phyloP scores from a whole-genome alignment of 2,113 vertebrate genomes.

The Leptobrachium leishanense region DNA sequence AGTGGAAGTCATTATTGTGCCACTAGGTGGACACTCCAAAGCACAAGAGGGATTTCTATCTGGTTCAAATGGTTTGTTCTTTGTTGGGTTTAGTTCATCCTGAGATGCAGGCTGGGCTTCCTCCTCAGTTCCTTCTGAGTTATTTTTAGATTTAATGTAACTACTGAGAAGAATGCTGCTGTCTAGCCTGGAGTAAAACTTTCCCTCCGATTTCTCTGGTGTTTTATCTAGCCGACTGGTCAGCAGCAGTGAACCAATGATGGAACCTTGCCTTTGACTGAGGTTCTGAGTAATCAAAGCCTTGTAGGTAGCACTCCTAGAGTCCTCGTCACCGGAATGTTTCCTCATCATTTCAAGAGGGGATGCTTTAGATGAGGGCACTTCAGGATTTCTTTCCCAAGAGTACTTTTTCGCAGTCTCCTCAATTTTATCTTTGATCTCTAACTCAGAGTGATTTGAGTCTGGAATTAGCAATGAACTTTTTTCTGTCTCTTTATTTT shows the following conservation, averaged over 20 bases:
- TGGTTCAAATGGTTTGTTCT: background rate
- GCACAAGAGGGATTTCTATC: too few species aligned
- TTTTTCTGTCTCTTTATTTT: conserved; percentile 52
- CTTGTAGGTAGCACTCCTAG: conserved; percentile 25
- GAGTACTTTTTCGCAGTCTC: background rate
- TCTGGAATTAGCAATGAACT: conserved; percentile 54
- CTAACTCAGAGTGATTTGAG: conserved; percentile 49
- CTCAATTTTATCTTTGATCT: conserved; percentile 36
- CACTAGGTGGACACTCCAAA: too few species aligned
- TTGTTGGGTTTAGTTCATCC: conserved; percentile 36
- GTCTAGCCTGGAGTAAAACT: conserved; percentile 77
- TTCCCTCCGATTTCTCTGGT: fast-evolving
- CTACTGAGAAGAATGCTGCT: conserved; percentile 79
- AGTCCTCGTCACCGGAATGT: conserved; percentile 14
- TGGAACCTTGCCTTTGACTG: conserved; percentile 57
- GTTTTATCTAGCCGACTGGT: conserved; percentile 62
- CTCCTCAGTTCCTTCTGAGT: conserved; percentile 7
- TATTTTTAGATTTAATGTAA: conserved; percentile 43
- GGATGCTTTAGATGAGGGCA: background rate
- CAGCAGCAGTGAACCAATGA: conserved; percentile 55
- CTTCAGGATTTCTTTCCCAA: background rate
- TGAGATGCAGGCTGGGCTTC: conserved; percentile 43
- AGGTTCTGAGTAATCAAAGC: conserved; percentile 45
- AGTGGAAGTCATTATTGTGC: too few species aligned
- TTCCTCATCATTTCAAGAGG: conserved; percentile 66